Base-by-base conservation (phyloP, 1,140 invertebrate species). In the Bombus superbus region DNA sequence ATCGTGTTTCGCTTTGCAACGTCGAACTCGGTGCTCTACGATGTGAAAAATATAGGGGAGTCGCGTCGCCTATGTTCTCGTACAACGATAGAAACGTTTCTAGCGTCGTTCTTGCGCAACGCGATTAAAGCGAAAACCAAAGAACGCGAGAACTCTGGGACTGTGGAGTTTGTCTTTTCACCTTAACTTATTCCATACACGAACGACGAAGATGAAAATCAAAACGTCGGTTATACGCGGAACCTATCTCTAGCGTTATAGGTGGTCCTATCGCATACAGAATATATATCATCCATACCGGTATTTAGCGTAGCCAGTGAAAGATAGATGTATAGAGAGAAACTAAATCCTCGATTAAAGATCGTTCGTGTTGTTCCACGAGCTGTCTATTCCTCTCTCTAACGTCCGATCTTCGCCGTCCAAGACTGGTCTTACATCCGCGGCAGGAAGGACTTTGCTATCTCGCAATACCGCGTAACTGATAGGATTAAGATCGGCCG, bases 401-500 rank as follows among this genome's bases (percentile, higher is more conserved):
- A 47, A 68, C 57, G 35, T 32, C 44, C 47, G 47, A 32, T 28
- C 47, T 13, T 32, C 9, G 11, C 15, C 35, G 44, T 25, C n/a
- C 9, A 11, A 62, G 57, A 32, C 38, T 15, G 28, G 35, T 40
- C 42, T 35, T 35, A n/a, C 38, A 79, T 32, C 40, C 57, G 5
- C n/a, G 32, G 1, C 2, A 57, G 32, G 66, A 68, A 83, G 53
- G 68, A 57, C 71, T 75, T 57, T 2, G 74, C 57, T 68, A 35
- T 75, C 66, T 83, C 68, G 81, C 73, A 69, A 78, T 78, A 42
- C 57, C 74, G 81, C 81, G 85, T 86, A 86, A 86, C 81, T 35
- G 81, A 86, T 86, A 84, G 85, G 85, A 86, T 86, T 86, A 86
- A 86, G 81, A 86, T 86, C 85, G 38, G 22, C 22, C 81, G 84